These are phyloP conservation scores for Dromius quadrimaculatus DNA, from an alignment of 2,888 invertebrate genomes.

Conservation along the genomic window DNA sequence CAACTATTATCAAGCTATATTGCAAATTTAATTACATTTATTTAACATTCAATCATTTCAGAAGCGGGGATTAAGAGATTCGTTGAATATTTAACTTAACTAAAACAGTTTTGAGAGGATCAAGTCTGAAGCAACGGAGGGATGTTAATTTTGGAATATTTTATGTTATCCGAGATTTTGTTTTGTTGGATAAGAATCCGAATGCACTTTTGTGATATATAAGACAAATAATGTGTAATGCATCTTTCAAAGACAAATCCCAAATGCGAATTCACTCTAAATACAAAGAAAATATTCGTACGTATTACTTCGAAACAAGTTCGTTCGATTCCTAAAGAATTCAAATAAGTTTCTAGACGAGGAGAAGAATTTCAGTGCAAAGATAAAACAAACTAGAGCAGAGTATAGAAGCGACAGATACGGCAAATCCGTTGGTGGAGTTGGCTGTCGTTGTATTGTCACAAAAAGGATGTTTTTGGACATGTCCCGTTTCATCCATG, in stretches of 20 bases:
- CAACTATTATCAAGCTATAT: neutral
- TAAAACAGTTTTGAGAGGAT: too few relatives aligned
- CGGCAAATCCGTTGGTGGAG: conserved; percentile 18
- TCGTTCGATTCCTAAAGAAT: conserved; percentile 37
- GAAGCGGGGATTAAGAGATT: neutral
- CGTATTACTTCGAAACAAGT: conserved; percentile 31
- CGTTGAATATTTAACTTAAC: neutral
- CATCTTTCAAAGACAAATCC: conserved; percentile 18
- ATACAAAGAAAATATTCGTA: conserved; percentile 36
- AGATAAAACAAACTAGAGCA: conserved; percentile 39
- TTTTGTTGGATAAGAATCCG: too few relatives aligned
- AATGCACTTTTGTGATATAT: too few relatives aligned
- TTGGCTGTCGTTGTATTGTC: conserved; percentile 24
- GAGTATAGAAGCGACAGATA: conserved; percentile 40
- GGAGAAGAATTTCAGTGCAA: conserved; percentile 19
- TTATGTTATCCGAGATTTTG: too few relatives aligned
- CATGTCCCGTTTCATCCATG: neutral
- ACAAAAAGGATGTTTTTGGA: neutral
- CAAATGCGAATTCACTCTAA: conserved; percentile 28
- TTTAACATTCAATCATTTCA: neutral
- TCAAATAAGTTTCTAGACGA: conserved; percentile 29
- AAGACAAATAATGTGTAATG: too few relatives aligned
- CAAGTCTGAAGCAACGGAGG: too few relatives aligned
- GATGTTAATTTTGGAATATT: too few relatives aligned
- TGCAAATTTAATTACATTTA: conserved; percentile 1